phyloP scores from a whole-genome alignment of 2,888 invertebrate genomes.

The Campopleginae sp. region DNA sequence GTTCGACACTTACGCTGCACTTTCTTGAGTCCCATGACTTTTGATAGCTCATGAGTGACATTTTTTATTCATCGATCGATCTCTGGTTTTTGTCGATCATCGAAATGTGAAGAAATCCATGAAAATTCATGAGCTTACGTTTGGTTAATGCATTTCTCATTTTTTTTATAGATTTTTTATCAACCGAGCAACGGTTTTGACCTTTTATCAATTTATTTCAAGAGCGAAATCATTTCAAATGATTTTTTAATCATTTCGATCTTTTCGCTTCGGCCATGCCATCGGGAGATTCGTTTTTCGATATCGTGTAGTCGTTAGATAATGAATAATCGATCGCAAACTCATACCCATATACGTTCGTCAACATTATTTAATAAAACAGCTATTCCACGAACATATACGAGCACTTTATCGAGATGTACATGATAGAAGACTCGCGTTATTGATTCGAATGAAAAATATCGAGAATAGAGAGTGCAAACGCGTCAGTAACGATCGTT shows the following conservation, averaged over 20 bases:
- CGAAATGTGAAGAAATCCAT: background rate
- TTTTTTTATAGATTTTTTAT: background rate
- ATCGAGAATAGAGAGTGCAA: slow-evolving; percentile 20
- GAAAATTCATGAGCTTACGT: background rate
- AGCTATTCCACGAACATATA: slow-evolving; percentile 49
- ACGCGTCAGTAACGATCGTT: slow-evolving; percentile 60
- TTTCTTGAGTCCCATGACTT: slow-evolving; percentile 4
- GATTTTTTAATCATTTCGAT: slow-evolving; percentile 3
- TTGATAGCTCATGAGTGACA: background rate
- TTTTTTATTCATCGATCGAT: background rate
- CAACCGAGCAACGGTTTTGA: background rate
- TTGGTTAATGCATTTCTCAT: background rate
- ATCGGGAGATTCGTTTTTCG: slow-evolving; percentile 3
- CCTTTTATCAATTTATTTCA: background rate
- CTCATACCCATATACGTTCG: background rate
- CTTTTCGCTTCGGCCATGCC: background rate
- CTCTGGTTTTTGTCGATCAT: background rate
- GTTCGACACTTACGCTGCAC: slow-evolving; percentile 41
- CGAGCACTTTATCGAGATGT: slow-evolving; percentile 36
- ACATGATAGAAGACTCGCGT: slow-evolving; percentile 51
- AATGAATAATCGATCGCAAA: background rate
- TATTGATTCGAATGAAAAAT: slow-evolving; percentile 57
- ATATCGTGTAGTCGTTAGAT: slow-evolving; percentile 5
- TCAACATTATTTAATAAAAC: slow-evolving; percentile 52
- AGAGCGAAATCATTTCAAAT: background rate